These are phyloP conservation scores for Trissolcus japonicus DNA, from an alignment of 2,888 invertebrate species.

Conservation along the genomic window DNA sequence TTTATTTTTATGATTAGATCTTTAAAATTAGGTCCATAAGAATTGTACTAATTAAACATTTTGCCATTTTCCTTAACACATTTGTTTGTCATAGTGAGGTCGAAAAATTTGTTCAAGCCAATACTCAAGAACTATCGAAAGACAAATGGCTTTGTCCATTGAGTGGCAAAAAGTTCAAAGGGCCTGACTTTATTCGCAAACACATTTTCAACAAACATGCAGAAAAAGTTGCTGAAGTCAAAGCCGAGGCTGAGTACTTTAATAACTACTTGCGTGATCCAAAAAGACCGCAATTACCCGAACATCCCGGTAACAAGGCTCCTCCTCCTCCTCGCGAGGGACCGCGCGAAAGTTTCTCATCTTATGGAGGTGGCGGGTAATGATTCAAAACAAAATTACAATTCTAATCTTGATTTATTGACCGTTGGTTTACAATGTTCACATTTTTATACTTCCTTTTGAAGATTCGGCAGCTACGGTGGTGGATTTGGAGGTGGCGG, in stretches of 20 bases:
- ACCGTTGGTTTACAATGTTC: background rate
- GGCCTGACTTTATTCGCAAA: conserved; percentile 98
- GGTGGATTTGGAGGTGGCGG: conserved; percentile 70
- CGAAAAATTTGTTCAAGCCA: conserved; percentile 96
- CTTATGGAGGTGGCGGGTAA: conserved; percentile 75
- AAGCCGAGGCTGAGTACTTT: conserved; percentile 97
- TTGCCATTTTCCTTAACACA: conserved; percentile 2
- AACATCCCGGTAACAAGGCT: conserved; percentile 83
- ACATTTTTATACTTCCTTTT: conserved; percentile 3
- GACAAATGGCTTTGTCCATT: conserved; percentile 99
- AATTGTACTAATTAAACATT: background rate
- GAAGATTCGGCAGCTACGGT: conserved; percentile 59
- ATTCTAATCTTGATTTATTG: background rate
- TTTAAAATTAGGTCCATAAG: background rate
- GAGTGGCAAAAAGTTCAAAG: conserved; percentile 99
- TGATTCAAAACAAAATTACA: background rate
- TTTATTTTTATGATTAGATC: background rate
- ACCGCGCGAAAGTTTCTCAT: conserved; percentile 76
- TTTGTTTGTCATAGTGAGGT: conserved; percentile 79
- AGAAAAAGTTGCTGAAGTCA: conserved; percentile 98
- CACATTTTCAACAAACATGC: conserved; percentile 98
- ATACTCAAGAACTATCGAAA: conserved; percentile 96
- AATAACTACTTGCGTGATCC: conserved; percentile 97
- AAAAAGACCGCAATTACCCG: conserved; percentile 94
- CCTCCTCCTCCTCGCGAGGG: conserved; percentile 74